Conservation (phyloP, 2,888 invertebrate genomes). For the Noctua pronuba region DNA sequence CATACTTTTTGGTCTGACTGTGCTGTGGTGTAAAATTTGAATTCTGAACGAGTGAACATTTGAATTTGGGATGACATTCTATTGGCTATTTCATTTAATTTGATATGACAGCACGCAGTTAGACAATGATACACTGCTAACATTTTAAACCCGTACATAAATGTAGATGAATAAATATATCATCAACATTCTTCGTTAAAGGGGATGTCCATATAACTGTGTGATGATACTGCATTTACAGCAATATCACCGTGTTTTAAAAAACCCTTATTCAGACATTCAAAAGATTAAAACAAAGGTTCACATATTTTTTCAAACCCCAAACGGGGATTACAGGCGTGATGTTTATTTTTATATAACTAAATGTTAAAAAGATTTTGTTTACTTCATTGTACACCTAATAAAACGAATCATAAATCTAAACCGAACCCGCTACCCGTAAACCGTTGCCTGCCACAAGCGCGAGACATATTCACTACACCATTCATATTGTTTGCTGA, state of each 20-base stretch:
- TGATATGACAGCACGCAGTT: not conserved
- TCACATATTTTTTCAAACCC: not conserved
- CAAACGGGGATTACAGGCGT: not conserved
- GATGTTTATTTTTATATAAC: not conserved
- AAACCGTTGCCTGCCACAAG: not conserved
- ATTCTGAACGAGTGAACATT: conserved; percentile 23
- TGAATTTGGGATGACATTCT: conserved; percentile 1
- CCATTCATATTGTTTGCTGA: not conserved
- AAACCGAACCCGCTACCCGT: not conserved
- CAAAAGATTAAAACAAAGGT: not conserved
- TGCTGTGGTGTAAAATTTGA: conserved; percentile 37
- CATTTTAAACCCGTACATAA: not conserved
- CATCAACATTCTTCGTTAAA: not conserved
- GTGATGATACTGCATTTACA: not conserved
- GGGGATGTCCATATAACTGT: not conserved
- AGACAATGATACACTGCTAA: not conserved
- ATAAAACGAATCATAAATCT: not conserved
- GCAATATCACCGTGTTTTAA: not conserved
- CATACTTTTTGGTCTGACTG: conserved; percentile 45
- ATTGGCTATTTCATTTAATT: conserved; percentile 6
- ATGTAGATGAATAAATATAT: not conserved
- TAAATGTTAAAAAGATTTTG: not conserved
- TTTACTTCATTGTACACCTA: not conserved
- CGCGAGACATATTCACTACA: not conserved
- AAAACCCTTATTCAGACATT: not conserved